A percentile compares a stretch with the other conserved stretches of the same genome.
These are phyloP conservation scores for Spisula subtruncata DNA, from an alignment of 2,888 invertebrate genomes.

Conservation along the genomic window DNA sequence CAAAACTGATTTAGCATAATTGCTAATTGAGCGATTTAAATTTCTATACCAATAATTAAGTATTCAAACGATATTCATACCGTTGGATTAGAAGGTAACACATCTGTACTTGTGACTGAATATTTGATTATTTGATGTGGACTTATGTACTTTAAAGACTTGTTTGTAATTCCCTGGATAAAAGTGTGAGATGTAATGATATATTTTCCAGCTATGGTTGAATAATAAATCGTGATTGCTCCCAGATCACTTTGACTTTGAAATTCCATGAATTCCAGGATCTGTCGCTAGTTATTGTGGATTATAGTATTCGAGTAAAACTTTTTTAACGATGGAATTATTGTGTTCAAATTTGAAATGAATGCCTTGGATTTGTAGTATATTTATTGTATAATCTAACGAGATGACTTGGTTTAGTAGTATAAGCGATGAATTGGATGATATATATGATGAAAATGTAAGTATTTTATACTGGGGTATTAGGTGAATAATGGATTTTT, in stretches of 20 bases:
- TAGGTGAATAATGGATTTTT: no score
- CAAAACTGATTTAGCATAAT: background rate
- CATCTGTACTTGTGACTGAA: background rate
- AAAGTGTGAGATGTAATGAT: background rate
- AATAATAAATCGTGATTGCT: background rate
- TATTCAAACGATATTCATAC: background rate
- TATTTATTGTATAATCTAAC: background rate
- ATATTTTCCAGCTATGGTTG: background rate
- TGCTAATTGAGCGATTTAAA: constrained; percentile 6
- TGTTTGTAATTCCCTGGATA: background rate
- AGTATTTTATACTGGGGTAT: constrained; percentile 43
- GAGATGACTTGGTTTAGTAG: constrained; percentile 58
- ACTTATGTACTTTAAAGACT: background rate
- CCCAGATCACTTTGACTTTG: background rate
- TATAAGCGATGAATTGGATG: constrained; percentile 55
- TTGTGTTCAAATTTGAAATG: background rate
- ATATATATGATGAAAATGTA: constrained; percentile 57
- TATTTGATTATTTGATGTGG: background rate
- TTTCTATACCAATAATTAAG: background rate
- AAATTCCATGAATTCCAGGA: no score
- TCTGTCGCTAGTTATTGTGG: background rate
- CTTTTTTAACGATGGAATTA: background rate
- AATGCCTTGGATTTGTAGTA: no score
- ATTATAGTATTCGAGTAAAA: background rate
- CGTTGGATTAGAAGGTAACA: background rate